These are phyloP conservation scores for Ailuropoda melanoleuca DNA, from an alignment of 2,113 vertebrate genomes.

Conservation along the genomic window DNA sequence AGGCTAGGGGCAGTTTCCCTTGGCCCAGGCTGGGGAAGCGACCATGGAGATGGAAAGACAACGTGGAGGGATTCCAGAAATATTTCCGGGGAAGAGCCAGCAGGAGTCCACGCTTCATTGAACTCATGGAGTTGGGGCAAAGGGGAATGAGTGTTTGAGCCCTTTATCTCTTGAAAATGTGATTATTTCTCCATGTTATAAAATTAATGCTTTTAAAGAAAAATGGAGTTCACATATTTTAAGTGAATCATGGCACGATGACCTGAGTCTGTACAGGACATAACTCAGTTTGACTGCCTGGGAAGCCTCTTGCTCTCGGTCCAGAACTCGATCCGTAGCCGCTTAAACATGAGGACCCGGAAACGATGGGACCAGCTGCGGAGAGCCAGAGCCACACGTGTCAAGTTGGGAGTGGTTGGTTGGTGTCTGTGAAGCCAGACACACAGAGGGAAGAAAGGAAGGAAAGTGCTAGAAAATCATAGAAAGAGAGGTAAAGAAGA, in stretches of 20 bases:
- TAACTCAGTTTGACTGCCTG: background rate
- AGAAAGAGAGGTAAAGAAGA: background rate
- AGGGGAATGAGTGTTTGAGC: background rate
- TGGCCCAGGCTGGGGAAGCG: no score
- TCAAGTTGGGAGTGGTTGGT: background rate
- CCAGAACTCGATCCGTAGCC: background rate
- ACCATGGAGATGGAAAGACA: background rate
- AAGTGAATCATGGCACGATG: background rate
- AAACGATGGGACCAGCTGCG: background rate
- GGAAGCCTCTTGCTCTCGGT: background rate
- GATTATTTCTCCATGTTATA: background rate
- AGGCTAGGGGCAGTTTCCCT: no score
- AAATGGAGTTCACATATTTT: background rate
- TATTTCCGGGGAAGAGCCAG: background rate
- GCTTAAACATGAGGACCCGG: background rate
- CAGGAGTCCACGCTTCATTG: background rate
- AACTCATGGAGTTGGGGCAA: background rate
- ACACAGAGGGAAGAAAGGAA: accelerated
- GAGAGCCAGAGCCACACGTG: background rate
- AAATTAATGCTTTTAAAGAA: background rate
- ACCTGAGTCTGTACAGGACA: background rate
- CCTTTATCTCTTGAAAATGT: background rate
- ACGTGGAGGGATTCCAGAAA: background rate
- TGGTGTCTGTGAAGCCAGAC: background rate
- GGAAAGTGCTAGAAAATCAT: background rate